Evolutionary conservation across 2,113 vertebrate species (phyloP).

Genomic region (Erythrocercus mccallii): DNA sequence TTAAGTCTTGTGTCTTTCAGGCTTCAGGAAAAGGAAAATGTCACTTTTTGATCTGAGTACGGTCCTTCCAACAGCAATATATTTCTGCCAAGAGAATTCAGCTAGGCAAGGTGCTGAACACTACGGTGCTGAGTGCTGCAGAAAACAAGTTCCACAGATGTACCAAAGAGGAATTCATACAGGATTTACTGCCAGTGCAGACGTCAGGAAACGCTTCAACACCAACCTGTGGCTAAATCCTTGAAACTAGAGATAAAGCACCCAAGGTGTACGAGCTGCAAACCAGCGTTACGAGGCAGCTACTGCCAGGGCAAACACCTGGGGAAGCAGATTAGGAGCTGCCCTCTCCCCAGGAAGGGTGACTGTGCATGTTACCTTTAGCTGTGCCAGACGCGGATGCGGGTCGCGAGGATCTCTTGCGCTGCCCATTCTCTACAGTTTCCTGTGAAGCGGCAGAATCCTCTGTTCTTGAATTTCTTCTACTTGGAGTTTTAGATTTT

Average conservation of each 20-base stretch:
- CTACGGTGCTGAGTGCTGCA: neutral
- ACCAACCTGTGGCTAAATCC: neutral
- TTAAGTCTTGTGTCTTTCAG: neutral
- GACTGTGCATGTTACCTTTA: conserved; percentile 78
- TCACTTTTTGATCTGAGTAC: neutral
- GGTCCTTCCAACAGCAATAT: neutral
- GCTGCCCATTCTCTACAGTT: conserved; percentile 84
- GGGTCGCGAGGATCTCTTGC: conserved; percentile 89
- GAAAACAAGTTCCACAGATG: neutral
- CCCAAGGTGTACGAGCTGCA: neutral
- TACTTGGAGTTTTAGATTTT: conserved; percentile 90
- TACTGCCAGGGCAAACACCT: neutral
- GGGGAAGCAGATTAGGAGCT: neutral
- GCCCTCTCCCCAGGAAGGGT: neutral
- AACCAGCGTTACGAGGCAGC: neutral
- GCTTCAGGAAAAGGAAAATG: neutral
- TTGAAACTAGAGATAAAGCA: neutral
- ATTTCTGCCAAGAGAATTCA: neutral
- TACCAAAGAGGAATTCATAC: neutral
- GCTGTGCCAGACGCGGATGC: conserved; percentile 78
- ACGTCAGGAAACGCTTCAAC: neutral
- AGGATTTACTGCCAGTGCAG: neutral
- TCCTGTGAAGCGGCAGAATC: conserved; percentile 84
- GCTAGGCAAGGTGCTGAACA: neutral
- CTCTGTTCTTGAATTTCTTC: conserved; percentile 92